phyloP scores from a whole-genome alignment of 2,113 vertebrate species.

The Alligator sinensis region DNA sequence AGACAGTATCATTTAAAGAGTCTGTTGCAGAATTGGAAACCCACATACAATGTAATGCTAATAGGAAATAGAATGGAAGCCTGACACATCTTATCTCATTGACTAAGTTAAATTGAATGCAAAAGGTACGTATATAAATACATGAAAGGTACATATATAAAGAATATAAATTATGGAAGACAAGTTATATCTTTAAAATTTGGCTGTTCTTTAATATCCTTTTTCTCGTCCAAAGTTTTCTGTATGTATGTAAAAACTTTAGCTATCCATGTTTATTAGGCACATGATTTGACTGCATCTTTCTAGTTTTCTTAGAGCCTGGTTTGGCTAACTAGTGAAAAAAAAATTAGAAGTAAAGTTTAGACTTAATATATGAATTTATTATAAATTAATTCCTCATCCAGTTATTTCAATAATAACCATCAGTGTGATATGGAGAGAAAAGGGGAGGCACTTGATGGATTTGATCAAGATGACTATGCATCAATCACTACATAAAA shows the following conservation, averaged over 20 bases:
- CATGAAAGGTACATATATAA: neutral
- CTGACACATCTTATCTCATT: neutral
- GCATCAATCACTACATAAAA: neutral
- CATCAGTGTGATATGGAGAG: neutral
- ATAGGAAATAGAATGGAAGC: neutral
- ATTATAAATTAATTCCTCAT: neutral
- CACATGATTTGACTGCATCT: neutral
- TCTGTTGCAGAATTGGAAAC: neutral
- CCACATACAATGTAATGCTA: neutral
- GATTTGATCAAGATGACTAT: conserved; percentile 34
- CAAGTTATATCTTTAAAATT: neutral
- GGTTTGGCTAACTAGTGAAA: neutral
- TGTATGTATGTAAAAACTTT: neutral
- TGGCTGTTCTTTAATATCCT: neutral
- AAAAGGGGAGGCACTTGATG: neutral
- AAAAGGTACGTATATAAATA: neutral
- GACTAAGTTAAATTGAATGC: neutral
- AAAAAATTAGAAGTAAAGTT: neutral
- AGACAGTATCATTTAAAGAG: neutral
- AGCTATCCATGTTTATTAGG: neutral
- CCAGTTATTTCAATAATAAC: neutral
- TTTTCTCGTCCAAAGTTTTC: neutral
- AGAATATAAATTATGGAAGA: neutral
- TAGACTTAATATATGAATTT: neutral
- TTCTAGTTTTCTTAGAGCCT: neutral